Conservation (phyloP, 2,113 vertebrate species). For the Trichomycterus rosablanca region DNA sequence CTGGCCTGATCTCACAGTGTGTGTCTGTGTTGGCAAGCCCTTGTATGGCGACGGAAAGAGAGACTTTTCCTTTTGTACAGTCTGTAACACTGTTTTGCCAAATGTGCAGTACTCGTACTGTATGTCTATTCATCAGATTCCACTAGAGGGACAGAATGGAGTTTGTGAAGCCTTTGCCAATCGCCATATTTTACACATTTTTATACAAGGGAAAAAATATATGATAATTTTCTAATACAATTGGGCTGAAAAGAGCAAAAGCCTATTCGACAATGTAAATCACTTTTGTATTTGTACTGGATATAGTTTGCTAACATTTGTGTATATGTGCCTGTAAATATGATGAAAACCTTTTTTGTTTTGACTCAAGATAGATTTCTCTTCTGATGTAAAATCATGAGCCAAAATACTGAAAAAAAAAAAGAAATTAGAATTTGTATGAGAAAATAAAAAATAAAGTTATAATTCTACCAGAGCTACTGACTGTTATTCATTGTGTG, state of each 20-base stretch:
- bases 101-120: constrained; percentile 18
- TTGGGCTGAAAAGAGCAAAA: constrained; percentile 29
- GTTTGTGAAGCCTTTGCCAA: constrained; percentile 18
- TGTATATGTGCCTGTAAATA: constrained; percentile 73
- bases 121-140: constrained; percentile 12
- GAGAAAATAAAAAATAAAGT: constrained; percentile 64
- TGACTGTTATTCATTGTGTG: not conserved
- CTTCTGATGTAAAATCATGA: constrained; percentile 39
- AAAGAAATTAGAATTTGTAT: constrained; percentile 61
- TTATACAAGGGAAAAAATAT: constrained; percentile 53
- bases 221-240: constrained; percentile 50
- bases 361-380: constrained; percentile 40
- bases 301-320: constrained; percentile 65
- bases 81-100: constrained; percentile 12
- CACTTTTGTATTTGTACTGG: constrained; percentile 60
- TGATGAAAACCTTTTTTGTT: constrained; percentile 24
- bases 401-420: constrained; percentile 44
- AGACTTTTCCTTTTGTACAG: constrained; percentile 14
- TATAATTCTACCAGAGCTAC: constrained; percentile 64
- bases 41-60: constrained; percentile 20
- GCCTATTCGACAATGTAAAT: constrained; percentile 30
- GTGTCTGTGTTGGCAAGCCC: constrained; percentile 17
- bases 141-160: constrained; percentile 16
- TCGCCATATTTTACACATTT: constrained; percentile 38
- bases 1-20: constrained; percentile 1